Evolutionary conservation across 2,797 vertebrate species (phyloP), one percentile per base, ranked within the genome.

Genomic region (Falco cherrug): DNA sequence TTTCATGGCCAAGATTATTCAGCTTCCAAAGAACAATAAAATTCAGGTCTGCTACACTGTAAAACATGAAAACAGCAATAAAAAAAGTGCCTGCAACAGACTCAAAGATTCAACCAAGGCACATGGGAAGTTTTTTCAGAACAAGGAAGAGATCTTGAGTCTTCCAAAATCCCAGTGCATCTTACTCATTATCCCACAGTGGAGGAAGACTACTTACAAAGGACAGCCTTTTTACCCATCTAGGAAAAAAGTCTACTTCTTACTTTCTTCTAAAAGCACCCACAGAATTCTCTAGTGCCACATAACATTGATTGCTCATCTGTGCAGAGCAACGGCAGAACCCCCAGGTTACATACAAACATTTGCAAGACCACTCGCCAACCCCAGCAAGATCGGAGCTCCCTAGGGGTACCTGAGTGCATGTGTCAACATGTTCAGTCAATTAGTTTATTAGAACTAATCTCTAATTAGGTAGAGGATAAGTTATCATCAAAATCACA

Each of bases 231-330:
- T 69, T 41, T 28, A 59, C 53, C 28, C 9, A 68, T 25, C 28
- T 39, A 33, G 33, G 60, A 39, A 39, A 41, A 26, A 0, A 22
- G 13, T 11, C 39, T 74, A 35, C 18, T 43, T 51, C 31, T 14
- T 39, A 35, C 16, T 22, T 59, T 53, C n/a, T 57, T 48, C 57
- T 69, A 24, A 75, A 81, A 84, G 50, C 45, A 85, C 11, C 9
- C 16, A 51, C 39, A 51, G 37, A n/a, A 31, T 57, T 63, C 28
- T 61, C 16, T 69, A 39, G 65, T 0, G 0, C 22, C 28, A 39
- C 1, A 0, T 7, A 71, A 73, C 3, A 10, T 0, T 45, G 35
- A 43, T 48, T 54, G 39, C 57, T 65, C 9, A 43, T 24, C 33
- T 45, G 33, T 39, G 41, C 3, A 54, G 25, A 28, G 33, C 60